Base-by-base conservation (phyloP, 2,113 vertebrate species). In the Aspiorhynchus laticeps region DNA sequence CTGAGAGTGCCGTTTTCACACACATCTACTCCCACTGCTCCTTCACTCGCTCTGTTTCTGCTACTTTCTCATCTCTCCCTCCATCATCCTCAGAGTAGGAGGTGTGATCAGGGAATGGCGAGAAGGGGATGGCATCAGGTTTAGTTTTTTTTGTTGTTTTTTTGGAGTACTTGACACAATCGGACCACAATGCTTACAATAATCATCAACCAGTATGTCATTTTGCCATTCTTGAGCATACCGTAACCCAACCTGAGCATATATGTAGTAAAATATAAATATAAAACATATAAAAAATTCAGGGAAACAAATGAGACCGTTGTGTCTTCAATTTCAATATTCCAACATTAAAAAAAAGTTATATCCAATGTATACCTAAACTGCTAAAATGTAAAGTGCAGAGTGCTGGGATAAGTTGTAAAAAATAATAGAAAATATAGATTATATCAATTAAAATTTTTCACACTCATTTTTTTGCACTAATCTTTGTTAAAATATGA, bases 121-220 rank as follows among this genome's bases (percentile, higher is more conserved):
- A 97, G 97, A 96, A 96, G 95, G 96, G 95, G 96, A 96, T 97
- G 96, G 10, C 94, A 93, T 94, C 96, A 96, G 96, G 97, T 97
- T 97, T 95, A 96, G 97, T 97, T 97, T 95, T 97, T 97, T 97
- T 97, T 98, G 97, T 97, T 97, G 97, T 97, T 97, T 98, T 98
- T 97, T 97, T 95, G 97, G 97, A 97, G 96, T 93, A 94, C 96
- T 97, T 98, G 96, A 98, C 97, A 97, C 96, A 97, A 94, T 95
- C 95, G 94, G 96, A 96, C 95, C 95, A 97, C 96, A 97, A 96
- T 97, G 96, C 97, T 96, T 96, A 97, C 96, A 97, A 97, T 97
- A 96, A 97, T 97, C 97, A 95, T 96, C 95, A 97, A 96, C 95
- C 94, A 94, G 96, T 94, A 10, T 97, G 97, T 97, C 97, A 97